Evolutionary conservation across 1,140 invertebrate species (phyloP).

Genomic region (Papilio dardanus): DNA sequence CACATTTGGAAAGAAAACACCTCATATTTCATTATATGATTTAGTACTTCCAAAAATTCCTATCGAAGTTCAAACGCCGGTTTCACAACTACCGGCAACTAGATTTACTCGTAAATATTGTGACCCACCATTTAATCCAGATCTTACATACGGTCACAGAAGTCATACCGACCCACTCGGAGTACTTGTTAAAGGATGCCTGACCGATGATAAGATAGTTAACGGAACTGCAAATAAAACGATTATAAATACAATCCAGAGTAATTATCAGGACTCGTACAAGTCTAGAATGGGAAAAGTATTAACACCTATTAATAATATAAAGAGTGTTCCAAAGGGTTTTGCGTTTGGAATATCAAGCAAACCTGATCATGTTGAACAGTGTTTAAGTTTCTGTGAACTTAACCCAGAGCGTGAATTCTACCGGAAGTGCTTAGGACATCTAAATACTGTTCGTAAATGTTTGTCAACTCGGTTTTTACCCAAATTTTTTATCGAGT

Average conservation of each 20-base stretch:
- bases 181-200: constrained; percentile 71
- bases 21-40: constrained; percentile 64
- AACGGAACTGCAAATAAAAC: constrained; percentile 54
- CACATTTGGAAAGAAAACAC: constrained; percentile 77
- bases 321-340: constrained; percentile 67
- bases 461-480: constrained; percentile 65
- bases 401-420: constrained; percentile 68
- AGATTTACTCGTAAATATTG: constrained; percentile 74
- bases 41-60: constrained; percentile 68
- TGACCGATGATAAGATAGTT: constrained; percentile 73
- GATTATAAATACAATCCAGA: constrained; percentile 69
- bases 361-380: constrained; percentile 59
- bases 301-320: constrained; percentile 78
- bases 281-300: constrained; percentile 68
- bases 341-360: constrained; percentile 74
- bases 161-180: constrained; percentile 76
- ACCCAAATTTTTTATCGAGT: constrained; percentile 65
- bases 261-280: constrained; percentile 63
- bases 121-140: constrained; percentile 54
- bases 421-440: constrained; percentile 68
- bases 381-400: constrained; percentile 69
- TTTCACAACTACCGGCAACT: constrained; percentile 68
- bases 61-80: constrained; percentile 63
- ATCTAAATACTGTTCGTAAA: constrained; percentile 75
- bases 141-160: constrained; percentile 75